A percentile compares a stretch with the other conserved stretches of the same genome.
Conservation (phyloP, 2,888 invertebrate genomes). For the Scelioninae gen. 2 region DNA sequence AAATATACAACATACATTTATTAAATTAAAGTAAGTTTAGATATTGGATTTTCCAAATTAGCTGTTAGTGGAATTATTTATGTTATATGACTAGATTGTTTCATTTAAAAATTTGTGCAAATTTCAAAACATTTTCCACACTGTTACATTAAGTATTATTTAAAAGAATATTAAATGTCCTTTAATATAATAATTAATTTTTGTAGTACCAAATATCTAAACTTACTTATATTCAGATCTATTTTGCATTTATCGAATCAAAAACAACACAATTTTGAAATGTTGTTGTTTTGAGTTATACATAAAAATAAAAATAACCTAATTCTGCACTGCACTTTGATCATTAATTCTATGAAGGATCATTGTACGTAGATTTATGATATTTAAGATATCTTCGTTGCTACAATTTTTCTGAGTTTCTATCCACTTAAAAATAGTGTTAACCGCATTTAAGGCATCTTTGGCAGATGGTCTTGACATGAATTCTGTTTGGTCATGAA, state of each 20-base stretch:
- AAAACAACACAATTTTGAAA: neutral
- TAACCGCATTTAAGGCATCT: conserved; percentile 55
- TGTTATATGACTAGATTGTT: neutral
- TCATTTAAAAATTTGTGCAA: neutral
- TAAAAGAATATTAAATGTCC: too few relatives aligned
- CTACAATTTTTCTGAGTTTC: conserved; percentile 26
- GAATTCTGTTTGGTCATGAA: conserved; percentile 24
- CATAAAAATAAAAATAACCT: neutral
- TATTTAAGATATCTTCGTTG: conserved; percentile 24
- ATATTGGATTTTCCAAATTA: neutral
- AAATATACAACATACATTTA: neutral
- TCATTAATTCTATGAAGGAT: conserved; percentile 29
- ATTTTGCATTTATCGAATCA: neutral
- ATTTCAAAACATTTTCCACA: neutral
- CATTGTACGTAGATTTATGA: conserved; percentile 34
- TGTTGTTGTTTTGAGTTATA: neutral
- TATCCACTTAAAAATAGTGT: conserved; percentile 47
- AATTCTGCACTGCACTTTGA: conserved; percentile 11
- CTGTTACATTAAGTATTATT: too few relatives aligned
- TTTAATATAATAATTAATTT: neutral
- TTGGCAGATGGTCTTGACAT: conserved; percentile 42
- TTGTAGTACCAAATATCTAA: neutral
- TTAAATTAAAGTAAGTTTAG: neutral
- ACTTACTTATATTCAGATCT: neutral
- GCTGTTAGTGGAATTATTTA: neutral